A percentile compares a stretch with the other conserved stretches of the same genome.
Evolutionary conservation across 2,888 invertebrate species (phyloP).

Genomic region (Atrina japonica): DNA sequence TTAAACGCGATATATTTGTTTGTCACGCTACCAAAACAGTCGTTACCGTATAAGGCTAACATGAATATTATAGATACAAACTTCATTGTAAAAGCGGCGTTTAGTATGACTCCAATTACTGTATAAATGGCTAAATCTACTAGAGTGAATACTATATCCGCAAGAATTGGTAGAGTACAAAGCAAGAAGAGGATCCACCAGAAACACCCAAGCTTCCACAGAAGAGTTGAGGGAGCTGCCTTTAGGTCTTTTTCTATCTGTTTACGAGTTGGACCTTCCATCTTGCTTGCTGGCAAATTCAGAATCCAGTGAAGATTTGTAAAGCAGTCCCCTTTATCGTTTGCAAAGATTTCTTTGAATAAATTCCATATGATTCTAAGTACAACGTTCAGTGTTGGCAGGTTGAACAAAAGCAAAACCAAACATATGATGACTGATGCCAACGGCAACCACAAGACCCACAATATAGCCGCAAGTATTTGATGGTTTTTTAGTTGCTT

Average conservation of each 20-base stretch:
- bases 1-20: conserved; percentile 73
- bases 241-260: conserved; percentile 67
- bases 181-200: conserved; percentile 49
- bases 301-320: not conserved
- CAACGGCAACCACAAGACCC: conserved; percentile 44
- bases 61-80: conserved; percentile 71
- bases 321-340: too few relatives aligned
- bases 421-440: not conserved
- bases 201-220: not conserved
- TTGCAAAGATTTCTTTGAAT: not conserved
- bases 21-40: conserved; percentile 70
- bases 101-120: conserved; percentile 75
- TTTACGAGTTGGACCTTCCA: not conserved
- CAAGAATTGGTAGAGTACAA: conserved; percentile 68
- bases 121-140: conserved; percentile 74
- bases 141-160: conserved; percentile 67
- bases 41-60: conserved; percentile 68
- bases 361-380: conserved; percentile 4
- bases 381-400: conserved; percentile 2
- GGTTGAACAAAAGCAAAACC: not conserved
- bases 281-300: not conserved
- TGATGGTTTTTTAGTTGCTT: not conserved
- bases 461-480: conserved; percentile 59
- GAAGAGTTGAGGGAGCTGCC: conserved; percentile 45
- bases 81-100: conserved; percentile 67